phyloP scores from a whole-genome alignment of 2,113 vertebrate genomes.

The Dipodomys ordii region DNA sequence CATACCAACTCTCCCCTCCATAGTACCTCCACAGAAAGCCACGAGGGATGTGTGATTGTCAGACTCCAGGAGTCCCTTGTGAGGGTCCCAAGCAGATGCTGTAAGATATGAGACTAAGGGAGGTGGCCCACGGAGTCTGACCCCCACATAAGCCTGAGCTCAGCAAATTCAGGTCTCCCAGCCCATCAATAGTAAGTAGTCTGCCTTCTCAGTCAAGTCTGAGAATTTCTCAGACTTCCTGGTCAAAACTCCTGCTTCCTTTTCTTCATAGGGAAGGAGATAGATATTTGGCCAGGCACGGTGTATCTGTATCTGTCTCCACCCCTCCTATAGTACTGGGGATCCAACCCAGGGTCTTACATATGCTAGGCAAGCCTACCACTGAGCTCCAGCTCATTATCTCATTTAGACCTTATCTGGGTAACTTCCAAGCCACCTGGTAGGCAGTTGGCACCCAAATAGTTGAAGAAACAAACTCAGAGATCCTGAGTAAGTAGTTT shows the following conservation, averaged over 20 bases:
- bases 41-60: neutral
- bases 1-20: conserved; percentile 7
- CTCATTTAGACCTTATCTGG: no score
- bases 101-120: neutral
- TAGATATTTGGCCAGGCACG: neutral
- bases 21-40: neutral
- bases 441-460: neutral
- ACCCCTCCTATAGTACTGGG: neutral
- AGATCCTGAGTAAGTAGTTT: neutral
- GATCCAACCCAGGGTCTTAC: no score
- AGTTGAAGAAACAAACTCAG: conserved; percentile 25
- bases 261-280: conserved; percentile 31
- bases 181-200: neutral
- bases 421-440: neutral
- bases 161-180: neutral
- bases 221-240: conserved; percentile 55
- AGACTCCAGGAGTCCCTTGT: neutral
- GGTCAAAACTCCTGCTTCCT: conserved; percentile 61
- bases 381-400: no score
- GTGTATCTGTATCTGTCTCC: conserved; percentile 8
- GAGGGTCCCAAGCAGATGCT: conserved; percentile 6
- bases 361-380: no score
- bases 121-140: neutral
- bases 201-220: neutral
- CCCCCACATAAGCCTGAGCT: neutral